phyloP scores from a whole-genome alignment of 2,797 vertebrate species.

The Mastacembelus armatus region DNA sequence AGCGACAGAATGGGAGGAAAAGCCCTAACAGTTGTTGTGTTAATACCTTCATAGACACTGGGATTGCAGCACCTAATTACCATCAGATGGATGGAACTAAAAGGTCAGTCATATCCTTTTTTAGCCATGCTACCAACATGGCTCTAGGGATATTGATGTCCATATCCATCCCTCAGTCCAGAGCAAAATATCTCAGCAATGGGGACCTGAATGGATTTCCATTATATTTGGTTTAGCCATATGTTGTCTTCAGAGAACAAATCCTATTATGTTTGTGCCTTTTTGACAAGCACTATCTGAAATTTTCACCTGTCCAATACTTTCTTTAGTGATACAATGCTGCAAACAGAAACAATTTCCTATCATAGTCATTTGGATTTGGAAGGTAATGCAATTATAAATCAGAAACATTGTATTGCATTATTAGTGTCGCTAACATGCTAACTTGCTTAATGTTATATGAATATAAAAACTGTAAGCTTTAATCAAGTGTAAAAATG shows the following conservation, averaged over 20 bases:
- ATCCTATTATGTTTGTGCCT: constrained; percentile 9
- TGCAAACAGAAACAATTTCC: not conserved
- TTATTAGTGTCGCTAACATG: not conserved
- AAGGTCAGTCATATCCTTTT: constrained; percentile 79
- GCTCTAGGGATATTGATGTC: constrained; percentile 32
- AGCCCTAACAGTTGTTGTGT: constrained; percentile 80
- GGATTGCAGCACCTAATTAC: constrained; percentile 84
- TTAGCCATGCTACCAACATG: constrained; percentile 38
- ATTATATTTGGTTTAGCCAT: constrained; percentile 22
- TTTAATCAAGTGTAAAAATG: not conserved
- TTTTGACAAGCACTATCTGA: constrained; percentile 1
- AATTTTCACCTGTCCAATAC: not conserved
- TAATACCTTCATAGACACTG: constrained; percentile 82
- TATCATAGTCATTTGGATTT: not conserved
- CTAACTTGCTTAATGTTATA: not conserved
- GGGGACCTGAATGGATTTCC: constrained; percentile 19
- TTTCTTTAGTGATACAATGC: not conserved
- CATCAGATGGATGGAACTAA: constrained; percentile 81
- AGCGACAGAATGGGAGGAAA: constrained; percentile 65
- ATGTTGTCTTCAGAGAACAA: constrained; percentile 6
- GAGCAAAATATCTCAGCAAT: constrained; percentile 18
- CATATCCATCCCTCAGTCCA: constrained; percentile 7
- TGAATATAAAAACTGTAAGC: not conserved
- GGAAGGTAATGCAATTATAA: not conserved
- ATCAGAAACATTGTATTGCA: not conserved